Evolutionary conservation across 2,797 vertebrate genomes (phyloP).

Genomic region (Limosa lapponica): DNA sequence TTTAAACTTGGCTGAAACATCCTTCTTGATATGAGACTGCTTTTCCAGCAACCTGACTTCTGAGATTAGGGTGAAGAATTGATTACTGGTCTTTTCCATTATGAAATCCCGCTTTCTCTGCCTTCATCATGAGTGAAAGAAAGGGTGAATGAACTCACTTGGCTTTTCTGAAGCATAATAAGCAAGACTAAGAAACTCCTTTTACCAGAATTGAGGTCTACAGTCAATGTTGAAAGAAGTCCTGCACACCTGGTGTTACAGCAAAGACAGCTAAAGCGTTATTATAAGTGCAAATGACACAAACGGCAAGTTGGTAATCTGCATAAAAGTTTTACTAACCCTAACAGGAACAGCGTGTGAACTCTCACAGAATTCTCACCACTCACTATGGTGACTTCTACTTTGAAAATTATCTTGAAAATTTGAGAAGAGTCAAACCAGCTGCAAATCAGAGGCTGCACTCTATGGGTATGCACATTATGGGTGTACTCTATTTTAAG

Average conservation of each 20-base stretch:
- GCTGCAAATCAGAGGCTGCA: not conserved
- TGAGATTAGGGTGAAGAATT: not conserved
- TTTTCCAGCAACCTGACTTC: not conserved
- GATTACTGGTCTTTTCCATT: not conserved
- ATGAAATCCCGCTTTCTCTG: not conserved
- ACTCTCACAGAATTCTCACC: no score
- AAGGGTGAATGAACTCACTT: not conserved
- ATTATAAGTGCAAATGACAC: not conserved
- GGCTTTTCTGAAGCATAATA: not conserved
- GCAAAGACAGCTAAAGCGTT: not conserved
- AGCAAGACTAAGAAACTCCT: not conserved
- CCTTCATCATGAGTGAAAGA: not conserved
- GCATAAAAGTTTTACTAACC: not conserved
- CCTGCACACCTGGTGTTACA: not conserved
- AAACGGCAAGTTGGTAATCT: not conserved
- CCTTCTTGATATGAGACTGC: not conserved
- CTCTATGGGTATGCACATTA: rapidly evolving
- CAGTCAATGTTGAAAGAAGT: not conserved
- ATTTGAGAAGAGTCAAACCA: not conserved
- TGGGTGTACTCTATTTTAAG: not conserved
- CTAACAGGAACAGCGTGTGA: not conserved
- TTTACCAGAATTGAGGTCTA: not conserved
- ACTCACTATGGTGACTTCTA: not conserved
- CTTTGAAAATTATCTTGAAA: not conserved
- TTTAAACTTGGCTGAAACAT: not conserved